These are phyloP conservation scores for Coryphaenoides rupestris DNA, from an alignment of 2,113 vertebrate genomes.

Conservation along the genomic window DNA sequence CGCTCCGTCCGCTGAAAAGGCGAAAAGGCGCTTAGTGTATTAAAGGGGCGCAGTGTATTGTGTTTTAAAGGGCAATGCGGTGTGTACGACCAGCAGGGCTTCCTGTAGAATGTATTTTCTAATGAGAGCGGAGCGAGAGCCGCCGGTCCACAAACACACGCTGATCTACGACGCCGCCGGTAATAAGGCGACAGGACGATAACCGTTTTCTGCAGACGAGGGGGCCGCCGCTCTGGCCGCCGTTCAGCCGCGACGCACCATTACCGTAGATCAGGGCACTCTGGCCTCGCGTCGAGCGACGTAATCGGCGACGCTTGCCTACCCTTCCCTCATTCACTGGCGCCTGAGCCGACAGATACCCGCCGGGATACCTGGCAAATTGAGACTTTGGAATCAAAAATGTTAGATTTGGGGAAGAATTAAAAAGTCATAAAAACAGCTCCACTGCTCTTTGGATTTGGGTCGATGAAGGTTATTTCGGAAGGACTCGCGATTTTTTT, in stretches of 20 bases:
- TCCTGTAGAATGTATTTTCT: constrained; percentile 44
- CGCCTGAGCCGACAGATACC: constrained; percentile 24
- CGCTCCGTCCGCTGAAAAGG: too few species aligned
- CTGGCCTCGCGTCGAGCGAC: constrained; percentile 51
- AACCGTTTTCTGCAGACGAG: constrained; percentile 23
- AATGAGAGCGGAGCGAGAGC: constrained; percentile 39
- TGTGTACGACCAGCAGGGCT: constrained; percentile 35
- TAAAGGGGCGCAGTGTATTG: background rate
- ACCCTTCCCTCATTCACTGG: constrained; percentile 10
- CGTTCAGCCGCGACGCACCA: constrained; percentile 37
- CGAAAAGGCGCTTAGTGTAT: background rate
- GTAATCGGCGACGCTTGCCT: constrained; percentile 43
- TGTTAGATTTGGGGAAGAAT: background rate
- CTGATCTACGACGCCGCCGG: constrained; percentile 53
- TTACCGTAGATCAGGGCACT: constrained; percentile 59
- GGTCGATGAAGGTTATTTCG: too few species aligned
- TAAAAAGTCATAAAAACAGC: too few species aligned
- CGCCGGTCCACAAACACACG: constrained; percentile 36
- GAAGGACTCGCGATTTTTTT: too few species aligned
- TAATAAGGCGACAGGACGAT: constrained; percentile 44
- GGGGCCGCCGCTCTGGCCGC: constrained; percentile 20
- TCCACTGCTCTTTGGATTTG: too few species aligned
- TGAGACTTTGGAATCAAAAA: background rate
- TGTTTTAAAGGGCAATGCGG: background rate
- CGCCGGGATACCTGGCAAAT: constrained; percentile 12